Percentiles rank a stretch among this genome's conserved stretches.
These are phyloP conservation scores for Rhodinocichla rosea DNA, from an alignment of 2,113 vertebrate genomes.

Conservation along the genomic window DNA sequence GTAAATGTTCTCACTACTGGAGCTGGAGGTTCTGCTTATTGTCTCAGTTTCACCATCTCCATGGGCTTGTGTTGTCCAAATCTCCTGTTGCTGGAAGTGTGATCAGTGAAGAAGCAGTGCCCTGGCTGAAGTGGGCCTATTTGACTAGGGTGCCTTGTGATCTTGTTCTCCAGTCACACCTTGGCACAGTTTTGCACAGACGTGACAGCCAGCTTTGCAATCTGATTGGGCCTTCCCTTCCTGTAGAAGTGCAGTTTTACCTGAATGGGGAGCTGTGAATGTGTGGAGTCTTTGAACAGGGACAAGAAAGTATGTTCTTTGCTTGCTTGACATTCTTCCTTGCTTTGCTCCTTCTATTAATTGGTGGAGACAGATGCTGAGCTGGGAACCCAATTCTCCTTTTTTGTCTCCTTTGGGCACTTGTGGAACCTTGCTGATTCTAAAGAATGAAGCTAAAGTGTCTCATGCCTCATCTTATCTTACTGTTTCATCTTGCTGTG, in stretches of 20 bases:
- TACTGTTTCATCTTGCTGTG: not conserved
- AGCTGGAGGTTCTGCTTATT: not conserved
- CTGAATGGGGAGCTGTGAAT: not conserved
- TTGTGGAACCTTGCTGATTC: not conserved
- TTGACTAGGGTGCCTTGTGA: not conserved
- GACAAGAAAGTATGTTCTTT: not conserved
- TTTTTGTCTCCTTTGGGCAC: not conserved
- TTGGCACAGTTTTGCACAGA: not conserved
- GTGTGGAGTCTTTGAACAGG: not conserved
- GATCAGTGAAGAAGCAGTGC: not conserved
- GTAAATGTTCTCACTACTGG: not conserved
- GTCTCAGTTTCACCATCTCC: not conserved
- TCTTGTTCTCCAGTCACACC: accelerated
- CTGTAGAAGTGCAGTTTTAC: not conserved
- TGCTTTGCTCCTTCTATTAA: not conserved
- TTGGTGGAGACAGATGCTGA: not conserved
- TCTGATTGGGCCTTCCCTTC: not conserved
- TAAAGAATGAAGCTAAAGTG: not conserved
- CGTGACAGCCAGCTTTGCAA: not conserved
- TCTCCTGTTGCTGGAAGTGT: not conserved
- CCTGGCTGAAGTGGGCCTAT: not conserved
- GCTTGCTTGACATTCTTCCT: not conserved
- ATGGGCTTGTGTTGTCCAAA: not conserved
- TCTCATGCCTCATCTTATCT: not conserved
- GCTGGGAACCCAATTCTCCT: not conserved